These are phyloP conservation scores for Ailuropoda melanoleuca DNA, from an alignment of 2,113 vertebrate species.

Conservation along the genomic window DNA sequence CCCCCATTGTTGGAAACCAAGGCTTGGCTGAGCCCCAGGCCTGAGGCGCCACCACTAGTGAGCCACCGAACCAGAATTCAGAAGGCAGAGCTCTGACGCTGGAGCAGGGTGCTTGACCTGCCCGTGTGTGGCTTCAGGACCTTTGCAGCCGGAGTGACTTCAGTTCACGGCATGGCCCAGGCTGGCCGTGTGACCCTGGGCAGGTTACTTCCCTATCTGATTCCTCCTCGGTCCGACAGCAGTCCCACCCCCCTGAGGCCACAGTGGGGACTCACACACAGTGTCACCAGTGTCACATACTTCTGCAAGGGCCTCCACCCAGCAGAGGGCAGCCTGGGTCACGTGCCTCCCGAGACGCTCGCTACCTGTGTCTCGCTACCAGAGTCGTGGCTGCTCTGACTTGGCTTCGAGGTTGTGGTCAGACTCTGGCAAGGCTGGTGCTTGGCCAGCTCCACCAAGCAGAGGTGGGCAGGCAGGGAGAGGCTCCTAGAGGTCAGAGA, in stretches of 20 bases:
- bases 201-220: neutral
- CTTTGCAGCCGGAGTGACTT: neutral
- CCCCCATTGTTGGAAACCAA: neutral
- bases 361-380: accelerated
- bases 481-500: neutral
- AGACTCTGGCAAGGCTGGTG: neutral
- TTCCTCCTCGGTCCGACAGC: too few species aligned
- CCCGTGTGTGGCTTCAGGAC: neutral
- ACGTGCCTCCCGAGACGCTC: accelerated
- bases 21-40: neutral
- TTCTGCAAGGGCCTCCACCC: neutral
- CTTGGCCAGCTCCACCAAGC: accelerated
- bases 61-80: neutral
- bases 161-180: neutral
- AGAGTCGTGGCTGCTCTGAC: neutral
- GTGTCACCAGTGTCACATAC: accelerated
- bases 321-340: neutral
- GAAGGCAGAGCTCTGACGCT: neutral
- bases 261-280: accelerated
- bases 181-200: neutral
- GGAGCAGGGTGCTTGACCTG: neutral
- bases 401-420: neutral
- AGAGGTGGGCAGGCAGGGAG: neutral
- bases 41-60: accelerated
- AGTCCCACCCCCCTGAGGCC: accelerated